Evolutionary conservation across 2,797 vertebrate genomes (phyloP), one percentile per base, ranked within the genome.

Genomic region (Alcedo atthis): DNA sequence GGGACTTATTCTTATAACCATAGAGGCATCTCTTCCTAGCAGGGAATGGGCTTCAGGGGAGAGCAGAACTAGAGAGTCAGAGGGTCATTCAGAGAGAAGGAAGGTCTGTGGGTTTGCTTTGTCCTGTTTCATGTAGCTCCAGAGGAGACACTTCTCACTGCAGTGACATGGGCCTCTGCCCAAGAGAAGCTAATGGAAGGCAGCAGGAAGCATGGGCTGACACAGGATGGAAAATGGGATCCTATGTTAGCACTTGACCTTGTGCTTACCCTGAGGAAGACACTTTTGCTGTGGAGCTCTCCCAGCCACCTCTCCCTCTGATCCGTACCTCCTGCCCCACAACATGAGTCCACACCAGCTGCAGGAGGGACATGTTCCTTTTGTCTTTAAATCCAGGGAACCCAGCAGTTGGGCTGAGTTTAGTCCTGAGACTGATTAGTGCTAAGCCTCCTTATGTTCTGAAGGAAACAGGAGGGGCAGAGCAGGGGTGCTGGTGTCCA

Each of bases 271-370:
- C 51, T 10, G 40, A 59, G 24, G 49, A 67, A 42, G 54, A 62
- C 21, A 25, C 8, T 76, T 76, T 8, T 54, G 46, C 59, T 66
- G 30, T 24, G 26, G 40, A 54, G 26, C 30, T 64, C 22, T 81
- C 40, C 35, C 48, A 37, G 15, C 40, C 25, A 49, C 0, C 0
- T 54, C 51, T 76, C n/a, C 14, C 24, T 53, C 30, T 0, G 1
- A 15, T 46, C 66, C 1, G 0, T 49, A 62, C 25, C 48, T 78
- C 57, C 54, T 51, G 40, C 30, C 37, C 19, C 14, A 21, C 43
- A 54, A 11, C 1, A 1, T 1, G 0, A 7, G 32, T 76, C 63
- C 1, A 1, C 19, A 5, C 10, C 0, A 2, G 7, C 40, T 66
- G 32, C 2, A 0, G 1, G 26, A 89, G 45, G 19, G 32, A 70